Percentiles rank a stretch among this genome's conserved stretches.
These are phyloP conservation scores for Tyria jacobaeae DNA, from an alignment of 2,888 invertebrate species.

Conservation along the genomic window DNA sequence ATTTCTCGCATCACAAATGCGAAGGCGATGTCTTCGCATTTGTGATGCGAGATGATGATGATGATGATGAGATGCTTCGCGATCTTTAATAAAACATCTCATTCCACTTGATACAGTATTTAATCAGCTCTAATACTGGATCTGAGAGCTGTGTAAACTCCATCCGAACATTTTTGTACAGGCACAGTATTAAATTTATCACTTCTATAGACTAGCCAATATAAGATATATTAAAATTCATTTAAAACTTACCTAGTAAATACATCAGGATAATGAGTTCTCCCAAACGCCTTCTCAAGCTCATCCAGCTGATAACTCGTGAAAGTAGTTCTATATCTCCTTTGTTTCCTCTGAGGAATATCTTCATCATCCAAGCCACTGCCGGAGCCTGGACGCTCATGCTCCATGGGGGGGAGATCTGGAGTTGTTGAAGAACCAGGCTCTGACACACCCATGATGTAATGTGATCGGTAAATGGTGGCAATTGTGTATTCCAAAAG, in stretches of 20 bases:
- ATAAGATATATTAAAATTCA: not conserved
- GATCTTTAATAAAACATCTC: too few relatives aligned
- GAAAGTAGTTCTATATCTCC: constrained; percentile 97
- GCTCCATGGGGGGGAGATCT: constrained; percentile 68
- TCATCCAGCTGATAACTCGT: constrained; percentile 98
- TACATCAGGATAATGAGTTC: constrained; percentile 99
- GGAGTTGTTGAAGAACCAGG: constrained; percentile 72
- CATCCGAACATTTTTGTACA: too few relatives aligned
- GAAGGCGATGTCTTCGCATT: too few relatives aligned
- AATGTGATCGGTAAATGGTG: constrained; percentile 39
- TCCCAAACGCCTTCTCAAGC: constrained; percentile 98
- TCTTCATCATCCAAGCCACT: constrained; percentile 89
- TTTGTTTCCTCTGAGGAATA: constrained; percentile 94
- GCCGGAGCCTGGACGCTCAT: constrained; percentile 75
- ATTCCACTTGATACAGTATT: too few relatives aligned
- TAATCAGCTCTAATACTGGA: too few relatives aligned
- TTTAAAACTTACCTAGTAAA: constrained; percentile 92
- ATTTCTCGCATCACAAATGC: too few relatives aligned
- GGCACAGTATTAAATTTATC: too few relatives aligned
- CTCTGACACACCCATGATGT: constrained; percentile 78
- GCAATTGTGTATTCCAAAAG: constrained; percentile 19
- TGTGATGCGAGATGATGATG: too few relatives aligned
- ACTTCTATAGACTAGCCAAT: too few relatives aligned
- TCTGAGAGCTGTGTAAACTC: too few relatives aligned
- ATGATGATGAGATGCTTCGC: too few relatives aligned